phyloP scores from a whole-genome alignment of 2,888 invertebrate species.

The Drosophila lutescens region DNA sequence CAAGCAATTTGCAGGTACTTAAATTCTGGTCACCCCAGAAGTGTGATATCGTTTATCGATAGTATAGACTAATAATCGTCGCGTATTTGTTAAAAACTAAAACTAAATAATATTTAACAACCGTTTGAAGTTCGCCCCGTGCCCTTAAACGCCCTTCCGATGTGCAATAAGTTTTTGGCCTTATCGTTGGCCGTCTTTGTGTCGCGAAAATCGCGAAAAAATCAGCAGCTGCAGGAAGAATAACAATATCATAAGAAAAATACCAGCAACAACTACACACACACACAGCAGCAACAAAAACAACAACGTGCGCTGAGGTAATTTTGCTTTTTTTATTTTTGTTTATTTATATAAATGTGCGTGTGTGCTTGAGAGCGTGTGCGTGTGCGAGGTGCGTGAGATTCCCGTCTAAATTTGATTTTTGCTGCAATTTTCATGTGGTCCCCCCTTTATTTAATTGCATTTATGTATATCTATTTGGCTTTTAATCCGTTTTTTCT shows the following conservation, averaged over 20 bases:
- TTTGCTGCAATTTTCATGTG: constrained; percentile 48
- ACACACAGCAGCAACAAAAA: constrained; percentile 26
- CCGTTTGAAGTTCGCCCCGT: constrained; percentile 6
- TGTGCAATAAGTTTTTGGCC: constrained; percentile 49
- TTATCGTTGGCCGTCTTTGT: constrained; percentile 41
- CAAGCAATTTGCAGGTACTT: too few species aligned
- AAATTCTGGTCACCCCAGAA: too few species aligned
- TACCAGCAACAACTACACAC: constrained; percentile 53
- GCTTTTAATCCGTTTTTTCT: constrained; percentile 7
- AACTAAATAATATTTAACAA: constrained; percentile 27
- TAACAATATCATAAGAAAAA: constrained; percentile 52
- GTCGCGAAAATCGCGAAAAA: constrained; percentile 39
- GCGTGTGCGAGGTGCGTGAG: constrained; percentile 21
- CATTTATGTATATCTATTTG: constrained; percentile 11
- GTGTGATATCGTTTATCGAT: too few species aligned
- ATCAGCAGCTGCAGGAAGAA: constrained; percentile 57
- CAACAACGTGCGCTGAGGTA: constrained; percentile 65
- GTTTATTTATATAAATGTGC: constrained; percentile 66
- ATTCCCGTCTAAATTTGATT: constrained; percentile 57
- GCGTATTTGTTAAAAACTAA: constrained; percentile 31
- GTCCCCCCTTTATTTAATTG: constrained; percentile 15
- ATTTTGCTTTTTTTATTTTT: constrained; percentile 74
- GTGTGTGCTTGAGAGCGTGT: constrained; percentile 21
- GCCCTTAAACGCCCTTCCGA: constrained; percentile 18
- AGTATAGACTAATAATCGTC: neutral